phyloP scores from a whole-genome alignment of 2,113 vertebrate species.

The Stegastes partitus region DNA sequence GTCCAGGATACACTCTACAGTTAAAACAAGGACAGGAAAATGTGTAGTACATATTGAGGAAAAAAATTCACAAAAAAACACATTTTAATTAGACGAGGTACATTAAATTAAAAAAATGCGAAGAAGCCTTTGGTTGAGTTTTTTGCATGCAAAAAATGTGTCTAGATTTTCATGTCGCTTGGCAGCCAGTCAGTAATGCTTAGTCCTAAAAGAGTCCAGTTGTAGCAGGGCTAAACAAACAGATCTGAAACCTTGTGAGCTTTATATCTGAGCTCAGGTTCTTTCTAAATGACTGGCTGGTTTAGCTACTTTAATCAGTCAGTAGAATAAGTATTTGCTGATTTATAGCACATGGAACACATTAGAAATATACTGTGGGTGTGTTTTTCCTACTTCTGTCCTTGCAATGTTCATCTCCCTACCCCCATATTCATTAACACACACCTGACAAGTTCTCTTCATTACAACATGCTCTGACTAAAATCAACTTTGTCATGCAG shows the following conservation, averaged over 20 bases:
- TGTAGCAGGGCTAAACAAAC: not conserved
- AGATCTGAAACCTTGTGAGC: too few species aligned
- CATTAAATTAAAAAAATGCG: not conserved
- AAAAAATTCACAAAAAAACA: too few species aligned
- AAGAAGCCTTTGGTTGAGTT: too few species aligned
- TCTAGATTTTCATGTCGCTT: too few species aligned
- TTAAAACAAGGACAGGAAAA: slow-evolving; percentile 3
- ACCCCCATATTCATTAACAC: not conserved
- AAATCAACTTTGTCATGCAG: not conserved
- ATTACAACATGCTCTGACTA: not conserved
- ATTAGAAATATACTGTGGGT: not conserved
- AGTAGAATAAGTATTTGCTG: not conserved
- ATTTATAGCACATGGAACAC: not conserved
- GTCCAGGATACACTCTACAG: not conserved
- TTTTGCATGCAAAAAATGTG: too few species aligned
- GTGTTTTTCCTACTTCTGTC: not conserved
- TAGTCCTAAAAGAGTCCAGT: not conserved
- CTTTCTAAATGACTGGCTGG: too few species aligned
- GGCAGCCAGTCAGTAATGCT: too few species aligned
- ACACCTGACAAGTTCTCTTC: not conserved
- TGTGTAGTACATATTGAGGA: too few species aligned
- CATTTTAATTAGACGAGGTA: too few species aligned
- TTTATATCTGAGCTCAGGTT: not conserved
- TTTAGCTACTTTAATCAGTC: not conserved
- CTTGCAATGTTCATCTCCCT: not conserved